A percentile compares a stretch with the other conserved stretches of the same genome.
phyloP scores from a whole-genome alignment of 2,113 vertebrate genomes.

The Salvelinus namaycush region DNA sequence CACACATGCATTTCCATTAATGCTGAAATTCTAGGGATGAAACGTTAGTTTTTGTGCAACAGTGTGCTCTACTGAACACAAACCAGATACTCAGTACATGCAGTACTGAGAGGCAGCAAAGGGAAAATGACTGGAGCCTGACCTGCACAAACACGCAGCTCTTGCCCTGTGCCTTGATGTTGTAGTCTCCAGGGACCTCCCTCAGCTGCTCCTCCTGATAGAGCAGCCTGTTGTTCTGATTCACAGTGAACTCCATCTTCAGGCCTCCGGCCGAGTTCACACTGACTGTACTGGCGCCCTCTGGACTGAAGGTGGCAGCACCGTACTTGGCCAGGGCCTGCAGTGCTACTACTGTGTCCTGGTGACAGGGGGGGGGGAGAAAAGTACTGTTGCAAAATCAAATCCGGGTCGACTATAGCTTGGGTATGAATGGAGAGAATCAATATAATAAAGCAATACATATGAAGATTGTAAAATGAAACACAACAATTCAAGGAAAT shows the following conservation, averaged over 20 bases:
- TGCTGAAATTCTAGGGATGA: neutral
- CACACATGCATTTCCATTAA: too few relatives aligned
- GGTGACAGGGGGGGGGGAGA: neutral
- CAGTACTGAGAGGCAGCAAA: neutral
- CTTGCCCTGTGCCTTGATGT: slow-evolving; percentile 64
- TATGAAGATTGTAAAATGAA: too few relatives aligned
- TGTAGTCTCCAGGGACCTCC: slow-evolving; percentile 73
- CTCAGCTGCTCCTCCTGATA: slow-evolving; percentile 77
- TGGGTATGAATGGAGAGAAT: too few relatives aligned
- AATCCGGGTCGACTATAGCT: too few relatives aligned
- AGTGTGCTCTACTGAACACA: neutral
- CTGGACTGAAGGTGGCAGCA: slow-evolving; percentile 56
- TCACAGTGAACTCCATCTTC: slow-evolving; percentile 71
- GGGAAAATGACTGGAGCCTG: slow-evolving; percentile 14
- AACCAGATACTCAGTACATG: neutral
- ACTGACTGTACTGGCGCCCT: slow-evolving; percentile 57
- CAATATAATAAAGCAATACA: too few relatives aligned
- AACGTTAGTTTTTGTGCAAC: neutral
- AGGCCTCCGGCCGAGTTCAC: slow-evolving; percentile 69
- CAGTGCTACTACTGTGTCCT: slow-evolving; percentile 89
- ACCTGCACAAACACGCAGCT: slow-evolving; percentile 82
- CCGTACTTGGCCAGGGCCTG: slow-evolving; percentile 84
- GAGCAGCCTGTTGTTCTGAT: slow-evolving; percentile 77
- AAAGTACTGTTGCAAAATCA: too few relatives aligned
- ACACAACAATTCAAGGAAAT: too few relatives aligned